Conservation (phyloP, 2,888 invertebrate species). For the Synanthedon tipuliformis region DNA sequence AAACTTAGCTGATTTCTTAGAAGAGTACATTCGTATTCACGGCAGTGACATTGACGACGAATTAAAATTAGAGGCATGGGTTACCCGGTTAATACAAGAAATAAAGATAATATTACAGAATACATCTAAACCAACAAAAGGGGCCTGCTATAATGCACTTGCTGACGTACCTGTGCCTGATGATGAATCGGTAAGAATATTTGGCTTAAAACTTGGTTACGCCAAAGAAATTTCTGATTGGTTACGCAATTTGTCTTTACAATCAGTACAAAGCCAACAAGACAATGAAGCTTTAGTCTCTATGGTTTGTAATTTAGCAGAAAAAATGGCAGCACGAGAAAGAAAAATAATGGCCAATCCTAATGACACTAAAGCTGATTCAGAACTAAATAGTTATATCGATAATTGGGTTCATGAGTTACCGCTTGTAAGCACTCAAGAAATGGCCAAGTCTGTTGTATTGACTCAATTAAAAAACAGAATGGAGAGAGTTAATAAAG, state of each 20-base stretch:
- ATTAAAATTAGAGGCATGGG: slow-evolving; percentile 33
- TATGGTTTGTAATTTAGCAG: slow-evolving; percentile 31
- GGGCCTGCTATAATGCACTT: slow-evolving; percentile 22
- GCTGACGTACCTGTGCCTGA: slow-evolving; percentile 17
- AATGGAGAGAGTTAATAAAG: slow-evolving; percentile 20
- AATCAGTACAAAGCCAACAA: slow-evolving; percentile 14
- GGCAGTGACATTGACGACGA: slow-evolving; percentile 32
- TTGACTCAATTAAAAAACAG: slow-evolving; percentile 31
- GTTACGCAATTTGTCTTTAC: slow-evolving; percentile 36
- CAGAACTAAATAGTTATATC: slow-evolving; percentile 22
- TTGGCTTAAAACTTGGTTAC: slow-evolving; percentile 27
- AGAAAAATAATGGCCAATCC: slow-evolving; percentile 10
- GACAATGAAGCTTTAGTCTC: slow-evolving; percentile 14
- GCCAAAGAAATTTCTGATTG: slow-evolving; percentile 40
- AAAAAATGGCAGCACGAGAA: slow-evolving; percentile 23
- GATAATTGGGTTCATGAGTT: slow-evolving; percentile 28
- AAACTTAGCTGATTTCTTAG: slow-evolving; percentile 30
- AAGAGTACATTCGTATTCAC: slow-evolving; percentile 27
- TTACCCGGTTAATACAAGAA: slow-evolving; percentile 28
- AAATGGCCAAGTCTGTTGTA: slow-evolving; percentile 20
- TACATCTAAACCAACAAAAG: slow-evolving; percentile 12
- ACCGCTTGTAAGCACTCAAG: slow-evolving; percentile 22
- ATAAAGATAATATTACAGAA: slow-evolving; percentile 22
- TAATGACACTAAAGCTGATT: slow-evolving; percentile 11
- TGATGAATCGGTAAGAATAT: slow-evolving; percentile 20